Evolutionary conservation across 2,113 vertebrate species (phyloP).

Genomic region (Brachypteracias leptosomus): DNA sequence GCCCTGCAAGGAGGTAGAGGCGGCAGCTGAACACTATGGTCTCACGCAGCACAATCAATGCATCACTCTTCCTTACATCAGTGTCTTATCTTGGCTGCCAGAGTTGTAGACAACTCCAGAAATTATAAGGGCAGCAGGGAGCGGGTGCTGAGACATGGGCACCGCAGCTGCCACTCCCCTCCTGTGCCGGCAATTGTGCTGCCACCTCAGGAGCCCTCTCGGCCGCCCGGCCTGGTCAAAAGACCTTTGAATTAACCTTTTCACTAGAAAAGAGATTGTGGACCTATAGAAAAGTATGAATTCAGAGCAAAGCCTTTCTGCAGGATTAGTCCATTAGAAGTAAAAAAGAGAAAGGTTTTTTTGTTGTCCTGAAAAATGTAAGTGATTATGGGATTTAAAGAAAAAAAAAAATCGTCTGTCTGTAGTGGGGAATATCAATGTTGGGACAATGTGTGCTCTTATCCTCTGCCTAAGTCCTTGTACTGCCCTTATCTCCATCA

Average conservation of each 20-base stretch:
- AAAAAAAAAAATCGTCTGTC: background rate
- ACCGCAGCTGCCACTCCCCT: constrained; percentile 17
- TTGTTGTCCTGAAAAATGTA: constrained; percentile 40
- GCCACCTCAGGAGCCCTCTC: background rate
- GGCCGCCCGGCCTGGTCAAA: background rate
- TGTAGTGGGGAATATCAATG: background rate
- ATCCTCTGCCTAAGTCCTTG: background rate
- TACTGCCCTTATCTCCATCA: constrained; percentile 13
- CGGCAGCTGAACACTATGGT: background rate
- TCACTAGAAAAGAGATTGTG: constrained; percentile 13
- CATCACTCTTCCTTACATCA: background rate
- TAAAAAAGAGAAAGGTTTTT: constrained; percentile 40
- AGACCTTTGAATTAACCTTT: constrained; percentile 34
- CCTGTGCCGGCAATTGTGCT: background rate
- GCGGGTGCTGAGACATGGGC: background rate
- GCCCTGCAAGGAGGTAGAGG: background rate
- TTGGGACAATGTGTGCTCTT: constrained; percentile 8
- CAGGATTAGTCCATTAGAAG: constrained; percentile 34
- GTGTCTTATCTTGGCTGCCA: background rate
- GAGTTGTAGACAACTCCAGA: background rate
- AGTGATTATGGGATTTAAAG: constrained; percentile 44
- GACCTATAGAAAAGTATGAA: constrained; percentile 53
- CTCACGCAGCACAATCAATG: background rate
- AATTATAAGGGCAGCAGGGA: background rate
- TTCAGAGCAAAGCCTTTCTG: constrained; percentile 48